Evolutionary conservation across 2,888 invertebrate species (phyloP).

Genomic region (Spilarctia lutea): DNA sequence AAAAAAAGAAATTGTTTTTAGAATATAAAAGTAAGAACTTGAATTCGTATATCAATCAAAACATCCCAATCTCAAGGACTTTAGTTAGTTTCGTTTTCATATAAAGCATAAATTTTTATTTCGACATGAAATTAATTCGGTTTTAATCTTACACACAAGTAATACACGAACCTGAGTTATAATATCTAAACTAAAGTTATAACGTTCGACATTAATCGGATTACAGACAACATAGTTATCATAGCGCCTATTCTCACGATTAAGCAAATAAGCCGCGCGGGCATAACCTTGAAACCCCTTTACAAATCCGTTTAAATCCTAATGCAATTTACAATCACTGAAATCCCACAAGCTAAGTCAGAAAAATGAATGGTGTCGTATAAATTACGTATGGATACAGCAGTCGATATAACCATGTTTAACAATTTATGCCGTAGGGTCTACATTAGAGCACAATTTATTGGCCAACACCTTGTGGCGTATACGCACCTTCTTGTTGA

Average conservation of each 20-base stretch:
- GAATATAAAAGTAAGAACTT: not conserved
- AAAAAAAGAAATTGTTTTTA: constrained; percentile 43
- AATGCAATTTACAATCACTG: constrained; percentile 62
- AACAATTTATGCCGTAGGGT: constrained; percentile 33
- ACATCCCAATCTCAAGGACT: too few relatives aligned
- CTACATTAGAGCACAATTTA: constrained; percentile 44
- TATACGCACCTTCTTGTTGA: constrained; percentile 19
- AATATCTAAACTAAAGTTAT: constrained; percentile 18
- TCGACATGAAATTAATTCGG: not conserved
- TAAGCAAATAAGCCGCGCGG: constrained; percentile 32
- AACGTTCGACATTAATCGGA: constrained; percentile 44
- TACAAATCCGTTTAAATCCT: constrained; percentile 63
- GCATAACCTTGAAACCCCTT: constrained; percentile 47
- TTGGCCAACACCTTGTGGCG: constrained; percentile 32
- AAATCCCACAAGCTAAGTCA: constrained; percentile 53
- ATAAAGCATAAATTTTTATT: too few relatives aligned
- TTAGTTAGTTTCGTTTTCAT: too few relatives aligned
- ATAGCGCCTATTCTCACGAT: constrained; percentile 49
- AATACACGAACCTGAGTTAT: not conserved
- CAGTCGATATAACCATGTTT: constrained; percentile 35
- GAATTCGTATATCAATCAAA: too few relatives aligned
- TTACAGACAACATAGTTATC: constrained; percentile 51
- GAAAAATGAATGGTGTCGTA: constrained; percentile 44
- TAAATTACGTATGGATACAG: constrained; percentile 42
- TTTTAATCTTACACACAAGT: not conserved